These are phyloP conservation scores for Aviceda subcristata DNA, from an alignment of 2,113 vertebrate genomes.

Conservation along the genomic window DNA sequence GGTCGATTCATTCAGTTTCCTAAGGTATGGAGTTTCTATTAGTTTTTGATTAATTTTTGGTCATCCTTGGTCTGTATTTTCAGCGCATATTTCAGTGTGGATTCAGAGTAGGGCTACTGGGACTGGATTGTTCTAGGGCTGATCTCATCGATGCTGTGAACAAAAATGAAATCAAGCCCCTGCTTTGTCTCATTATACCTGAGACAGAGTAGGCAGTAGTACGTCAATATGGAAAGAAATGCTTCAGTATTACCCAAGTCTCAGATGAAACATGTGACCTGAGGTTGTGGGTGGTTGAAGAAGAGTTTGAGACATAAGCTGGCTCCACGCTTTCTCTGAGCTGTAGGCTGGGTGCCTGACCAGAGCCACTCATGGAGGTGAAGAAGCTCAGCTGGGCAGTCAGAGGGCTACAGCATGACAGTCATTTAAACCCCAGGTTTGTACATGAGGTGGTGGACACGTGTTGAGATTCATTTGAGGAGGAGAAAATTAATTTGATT, in stretches of 20 bases:
- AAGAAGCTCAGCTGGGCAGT: background rate
- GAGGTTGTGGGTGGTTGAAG: background rate
- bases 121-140: background rate
- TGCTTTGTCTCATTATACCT: background rate
- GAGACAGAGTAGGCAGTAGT: background rate
- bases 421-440: background rate
- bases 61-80: background rate
- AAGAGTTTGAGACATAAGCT: background rate
- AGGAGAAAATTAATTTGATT: background rate
- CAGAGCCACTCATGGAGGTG: background rate
- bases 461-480: background rate
- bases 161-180: background rate
- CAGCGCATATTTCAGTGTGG: background rate
- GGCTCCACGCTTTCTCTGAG: background rate
- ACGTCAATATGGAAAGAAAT: background rate
- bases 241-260: background rate
- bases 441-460: background rate
- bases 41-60: background rate
- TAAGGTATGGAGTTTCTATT: background rate
- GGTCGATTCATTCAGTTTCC: background rate
- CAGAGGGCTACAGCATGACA: background rate
- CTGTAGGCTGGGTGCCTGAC: background rate
- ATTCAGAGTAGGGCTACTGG: background rate
- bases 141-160: background rate
- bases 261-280: background rate